phyloP scores from a whole-genome alignment of 1,140 invertebrate genomes.

The Eupeodes corollae region DNA sequence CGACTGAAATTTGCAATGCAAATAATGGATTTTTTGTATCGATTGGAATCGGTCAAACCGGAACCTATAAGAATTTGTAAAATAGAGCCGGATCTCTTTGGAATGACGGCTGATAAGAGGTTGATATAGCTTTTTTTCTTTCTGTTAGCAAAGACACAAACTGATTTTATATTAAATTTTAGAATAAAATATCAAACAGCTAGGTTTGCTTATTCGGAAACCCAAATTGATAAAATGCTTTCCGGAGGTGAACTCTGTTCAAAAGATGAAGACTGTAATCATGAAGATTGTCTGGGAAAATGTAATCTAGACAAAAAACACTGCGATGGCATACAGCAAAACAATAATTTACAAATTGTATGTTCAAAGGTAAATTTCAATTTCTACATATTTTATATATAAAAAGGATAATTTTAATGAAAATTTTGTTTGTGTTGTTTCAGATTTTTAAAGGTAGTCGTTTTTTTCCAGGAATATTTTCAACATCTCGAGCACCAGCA shows the following conservation, averaged over 20 bases:
- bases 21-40: conserved; percentile 30
- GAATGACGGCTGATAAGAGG: conserved; percentile 19
- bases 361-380: conserved; percentile 15
- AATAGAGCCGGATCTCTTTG: conserved; percentile 28
- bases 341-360: conserved; percentile 32
- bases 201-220: conserved; percentile 26
- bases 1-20: conserved; percentile 27
- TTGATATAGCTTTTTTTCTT: not conserved
- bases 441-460: conserved; percentile 17
- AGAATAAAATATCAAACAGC: conserved; percentile 30
- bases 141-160: not conserved
- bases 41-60: conserved; percentile 31
- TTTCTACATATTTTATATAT: not conserved
- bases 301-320: conserved; percentile 17
- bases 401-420: not conserved
- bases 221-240: conserved; percentile 25
- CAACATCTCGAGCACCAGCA: not conserved
- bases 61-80: conserved; percentile 33
- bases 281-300: conserved; percentile 22
- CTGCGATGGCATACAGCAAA: conserved; percentile 27
- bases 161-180: not conserved
- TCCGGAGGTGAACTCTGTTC: conserved; percentile 21
- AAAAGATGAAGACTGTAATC: conserved; percentile 21
- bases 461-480: conserved; percentile 22
- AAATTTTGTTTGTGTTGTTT: no score